These are phyloP conservation scores for Lycaena phlaeas DNA, from an alignment of 2,888 invertebrate genomes.

Conservation along the genomic window DNA sequence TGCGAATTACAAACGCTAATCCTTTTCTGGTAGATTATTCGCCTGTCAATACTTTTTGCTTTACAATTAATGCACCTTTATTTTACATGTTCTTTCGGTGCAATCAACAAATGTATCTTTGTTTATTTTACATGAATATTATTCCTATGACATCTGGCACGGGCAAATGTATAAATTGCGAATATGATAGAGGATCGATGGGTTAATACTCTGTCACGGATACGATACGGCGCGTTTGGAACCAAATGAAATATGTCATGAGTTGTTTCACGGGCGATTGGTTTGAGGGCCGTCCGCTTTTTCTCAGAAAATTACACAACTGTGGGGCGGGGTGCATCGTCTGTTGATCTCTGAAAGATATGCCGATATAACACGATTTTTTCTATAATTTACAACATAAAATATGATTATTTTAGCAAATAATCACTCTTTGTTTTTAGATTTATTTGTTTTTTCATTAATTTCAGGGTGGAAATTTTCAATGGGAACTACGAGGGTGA, in stretches of 20 bases:
- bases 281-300: conserved; percentile 21
- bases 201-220: conserved; percentile 33
- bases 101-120: too few relatives aligned
- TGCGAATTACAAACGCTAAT: too few relatives aligned
- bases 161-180: conserved; percentile 13
- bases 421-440: too few relatives aligned
- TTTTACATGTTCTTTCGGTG: too few relatives aligned
- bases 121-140: too few relatives aligned
- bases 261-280: conserved; percentile 64
- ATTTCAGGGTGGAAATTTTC: too few relatives aligned
- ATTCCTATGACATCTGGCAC: conserved; percentile 9
- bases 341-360: background rate
- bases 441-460: too few relatives aligned
- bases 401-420: too few relatives aligned
- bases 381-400: background rate
- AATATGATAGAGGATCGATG: conserved; percentile 21
- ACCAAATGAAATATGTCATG: conserved; percentile 64
- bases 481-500: too few relatives aligned
- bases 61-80: too few relatives aligned
- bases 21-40: too few relatives aligned
- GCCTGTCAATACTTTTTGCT: too few relatives aligned
- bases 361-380: background rate
- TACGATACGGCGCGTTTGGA: conserved; percentile 34
- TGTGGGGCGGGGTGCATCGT: conserved; percentile 4
- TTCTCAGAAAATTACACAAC: conserved; percentile 23